phyloP scores from a whole-genome alignment of 1,140 invertebrate genomes.

The Heliconius himera region DNA sequence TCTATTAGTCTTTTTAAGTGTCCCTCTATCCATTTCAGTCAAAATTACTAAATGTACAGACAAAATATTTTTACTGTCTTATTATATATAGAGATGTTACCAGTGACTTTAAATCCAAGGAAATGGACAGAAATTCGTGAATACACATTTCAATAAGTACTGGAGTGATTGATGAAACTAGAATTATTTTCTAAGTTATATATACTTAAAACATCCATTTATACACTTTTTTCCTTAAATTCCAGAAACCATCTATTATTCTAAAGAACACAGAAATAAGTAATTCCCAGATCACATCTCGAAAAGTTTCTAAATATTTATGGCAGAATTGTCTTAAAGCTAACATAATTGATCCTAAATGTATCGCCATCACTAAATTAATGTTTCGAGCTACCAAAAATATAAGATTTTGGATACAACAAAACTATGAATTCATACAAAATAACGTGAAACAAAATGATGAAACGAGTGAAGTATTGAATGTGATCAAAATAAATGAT shows the following conservation, averaged over 20 bases:
- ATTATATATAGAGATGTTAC: too few relatives aligned
- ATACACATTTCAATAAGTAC: too few relatives aligned
- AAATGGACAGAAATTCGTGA: too few relatives aligned
- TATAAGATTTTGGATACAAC: constrained; percentile 58
- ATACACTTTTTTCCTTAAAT: constrained; percentile 11
- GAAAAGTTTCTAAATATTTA: constrained; percentile 62
- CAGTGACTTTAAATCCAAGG: too few relatives aligned
- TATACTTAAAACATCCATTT: neutral
- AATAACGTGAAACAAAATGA: constrained; percentile 33
- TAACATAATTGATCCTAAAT: constrained; percentile 66
- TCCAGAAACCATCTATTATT: constrained; percentile 65
- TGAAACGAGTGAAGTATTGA: constrained; percentile 19
- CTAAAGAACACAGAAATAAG: constrained; percentile 52
- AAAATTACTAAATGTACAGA: too few relatives aligned
- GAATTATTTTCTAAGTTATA: too few relatives aligned
- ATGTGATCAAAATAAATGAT: constrained; percentile 56
- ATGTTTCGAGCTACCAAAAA: constrained; percentile 59
- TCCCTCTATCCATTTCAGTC: too few relatives aligned
- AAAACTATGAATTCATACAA: constrained; percentile 57
- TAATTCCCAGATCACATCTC: constrained; percentile 46
- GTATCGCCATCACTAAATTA: constrained; percentile 63
- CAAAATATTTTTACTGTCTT: too few relatives aligned
- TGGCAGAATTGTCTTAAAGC: constrained; percentile 63
- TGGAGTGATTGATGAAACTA: too few relatives aligned
- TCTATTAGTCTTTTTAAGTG: too few relatives aligned